Evolutionary conservation across 2,888 invertebrate genomes (phyloP), one percentile per base, ranked within the genome.

Genomic region (Yponomeuta sedellus): DNA sequence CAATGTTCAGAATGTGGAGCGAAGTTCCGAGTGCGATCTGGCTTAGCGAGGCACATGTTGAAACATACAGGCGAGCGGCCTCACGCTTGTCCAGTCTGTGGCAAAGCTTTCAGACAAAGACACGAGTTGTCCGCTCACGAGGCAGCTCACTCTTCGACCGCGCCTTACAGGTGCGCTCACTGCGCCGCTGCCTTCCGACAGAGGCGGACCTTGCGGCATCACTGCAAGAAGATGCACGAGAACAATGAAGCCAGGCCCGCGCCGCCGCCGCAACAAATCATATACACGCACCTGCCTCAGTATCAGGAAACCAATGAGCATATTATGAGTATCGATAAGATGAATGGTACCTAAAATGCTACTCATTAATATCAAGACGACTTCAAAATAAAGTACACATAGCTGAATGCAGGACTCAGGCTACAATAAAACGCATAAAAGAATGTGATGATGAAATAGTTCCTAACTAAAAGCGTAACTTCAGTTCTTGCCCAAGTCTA

Each of bases 61-160:
- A 89, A 91, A 66, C 94, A 94, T 75, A 92, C 93, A 0, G 94
- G 93, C 3, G 94, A 93, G 73, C 91, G 93, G 69, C 93, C 94
- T 10, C 92, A 93, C 79, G 87, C 82, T 0, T 94, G 94, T 74
- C 86, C 86, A 52, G 79, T 88, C 22, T 94, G 94, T 77, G 92
- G 91, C 1, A 84, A 91, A 61, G 79, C 85, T 20, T 94, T 94
- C 80, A 83, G 93, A 1, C 92, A 93, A 70, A 92, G 92, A 44
- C 92, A 93, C 74, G 94, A 93, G 72, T 77, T 94, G 28, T 90
- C 88, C 72, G 82, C 90, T 65, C 94, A 94, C 77, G 80, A 77
- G 70, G 83, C 85, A 68, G 76, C 92, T 85, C 83, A 92, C 73
- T 68, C 66, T 20, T 10, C 19, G 85, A 61, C 69, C 88, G 73